Percentiles rank a stretch among this genome's conserved stretches.
Conservation (phyloP, 2,888 invertebrate genomes). For the Campoplex nolae region DNA sequence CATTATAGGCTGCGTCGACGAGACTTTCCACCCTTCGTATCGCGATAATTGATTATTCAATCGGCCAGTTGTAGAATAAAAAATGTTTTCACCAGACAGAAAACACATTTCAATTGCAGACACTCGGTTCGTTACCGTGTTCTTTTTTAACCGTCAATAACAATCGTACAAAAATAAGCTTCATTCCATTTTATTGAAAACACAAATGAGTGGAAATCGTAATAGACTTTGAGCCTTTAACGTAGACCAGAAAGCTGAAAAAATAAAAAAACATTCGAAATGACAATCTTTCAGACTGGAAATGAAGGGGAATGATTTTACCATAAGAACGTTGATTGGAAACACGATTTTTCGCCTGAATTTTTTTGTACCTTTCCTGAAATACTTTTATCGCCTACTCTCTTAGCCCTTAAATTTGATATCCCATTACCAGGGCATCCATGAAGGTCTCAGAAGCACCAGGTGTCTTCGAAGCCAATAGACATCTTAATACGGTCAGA, state of each 20-base stretch:
- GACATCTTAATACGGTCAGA: slow-evolving; percentile 75
- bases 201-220: neutral
- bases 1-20: neutral
- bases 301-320: neutral
- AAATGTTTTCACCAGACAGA: slow-evolving; percentile 6
- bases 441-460: slow-evolving; percentile 57
- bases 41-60: slow-evolving; percentile 16
- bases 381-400: neutral
- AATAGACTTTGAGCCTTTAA: neutral
- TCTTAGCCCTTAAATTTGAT: slow-evolving; percentile 20
- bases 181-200: neutral
- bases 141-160: neutral
- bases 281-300: neutral
- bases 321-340: neutral
- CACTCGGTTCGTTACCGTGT: neutral
- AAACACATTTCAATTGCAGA: neutral
- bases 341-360: neutral
- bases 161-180: neutral
- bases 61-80: neutral
- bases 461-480: slow-evolving; percentile 64
- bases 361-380: neutral
- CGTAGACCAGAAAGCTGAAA: neutral
- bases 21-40: slow-evolving; percentile 13
- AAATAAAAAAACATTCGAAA: neutral
- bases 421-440: slow-evolving; percentile 37